A percentile compares a stretch with the other conserved stretches of the same genome.
These are phyloP conservation scores for Thamnaconus septentrionalis DNA, from an alignment of 2,113 vertebrate species.

Conservation along the genomic window DNA sequence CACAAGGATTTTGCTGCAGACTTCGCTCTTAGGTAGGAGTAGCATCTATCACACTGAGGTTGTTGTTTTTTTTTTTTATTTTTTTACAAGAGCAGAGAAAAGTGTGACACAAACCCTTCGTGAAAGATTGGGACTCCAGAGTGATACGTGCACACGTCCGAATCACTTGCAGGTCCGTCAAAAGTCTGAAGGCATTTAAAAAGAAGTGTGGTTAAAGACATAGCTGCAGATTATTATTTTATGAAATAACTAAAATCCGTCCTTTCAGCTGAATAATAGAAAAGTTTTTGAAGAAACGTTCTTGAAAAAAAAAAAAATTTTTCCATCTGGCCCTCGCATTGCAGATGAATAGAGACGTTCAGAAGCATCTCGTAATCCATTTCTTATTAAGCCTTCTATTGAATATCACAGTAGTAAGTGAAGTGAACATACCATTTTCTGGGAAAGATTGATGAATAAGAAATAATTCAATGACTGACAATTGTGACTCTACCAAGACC, in stretches of 20 bases:
- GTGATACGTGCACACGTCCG: constrained; percentile 87
- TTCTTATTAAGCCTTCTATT: not conserved
- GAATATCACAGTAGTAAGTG: not conserved
- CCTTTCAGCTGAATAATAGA: not conserved
- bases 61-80: not conserved
- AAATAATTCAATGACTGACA: not conserved
- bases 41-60: not conserved
- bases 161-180: constrained; percentile 80
- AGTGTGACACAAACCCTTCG: constrained; percentile 84
- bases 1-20: too few species aligned
- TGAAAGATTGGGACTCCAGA: constrained; percentile 94
- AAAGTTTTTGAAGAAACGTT: not conserved
- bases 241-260: not conserved
- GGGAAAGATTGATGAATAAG: not conserved
- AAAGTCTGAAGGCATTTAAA: constrained; percentile 75
- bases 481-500: not conserved
- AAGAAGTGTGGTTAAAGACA: not conserved
- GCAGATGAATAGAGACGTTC: too few species aligned
- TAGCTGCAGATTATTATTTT: not conserved
- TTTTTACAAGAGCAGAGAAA: not conserved
- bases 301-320: too few species aligned
- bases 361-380: not conserved
- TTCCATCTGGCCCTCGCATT: too few species aligned
- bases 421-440: not conserved
- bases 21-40: too few species aligned